Conservation (phyloP, 2,113 vertebrate genomes). For the Gnathonemus echidnorhynchus region DNA sequence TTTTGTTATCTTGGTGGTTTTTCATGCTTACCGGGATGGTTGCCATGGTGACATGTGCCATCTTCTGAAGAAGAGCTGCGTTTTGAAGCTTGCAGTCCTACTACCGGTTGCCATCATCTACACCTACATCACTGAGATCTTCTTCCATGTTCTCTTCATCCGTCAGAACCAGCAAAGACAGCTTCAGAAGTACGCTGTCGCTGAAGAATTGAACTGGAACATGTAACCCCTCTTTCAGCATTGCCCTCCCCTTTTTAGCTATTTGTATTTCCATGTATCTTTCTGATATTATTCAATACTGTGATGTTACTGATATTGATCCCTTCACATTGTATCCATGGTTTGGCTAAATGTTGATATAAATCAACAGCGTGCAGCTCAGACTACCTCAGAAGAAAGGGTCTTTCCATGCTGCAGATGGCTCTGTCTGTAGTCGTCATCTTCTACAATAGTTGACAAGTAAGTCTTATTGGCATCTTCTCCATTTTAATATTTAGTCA, state of each 20-base stretch:
- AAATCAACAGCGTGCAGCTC: constrained; percentile 49
- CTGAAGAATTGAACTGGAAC: neutral
- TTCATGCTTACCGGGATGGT: constrained; percentile 85
- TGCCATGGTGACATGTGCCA: constrained; percentile 95
- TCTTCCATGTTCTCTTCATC: constrained; percentile 73
- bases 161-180: constrained; percentile 66
- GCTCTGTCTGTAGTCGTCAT: constrained; percentile 85
- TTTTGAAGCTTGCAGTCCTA: constrained; percentile 85
- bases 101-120: constrained; percentile 79
- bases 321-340: neutral
- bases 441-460: constrained; percentile 81
- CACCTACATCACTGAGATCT: constrained; percentile 78
- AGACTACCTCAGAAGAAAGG: constrained; percentile 83
- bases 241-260: neutral
- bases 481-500: neutral
- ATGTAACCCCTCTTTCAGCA: neutral
- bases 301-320: neutral
- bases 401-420: constrained; percentile 82
- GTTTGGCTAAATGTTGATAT: neutral
- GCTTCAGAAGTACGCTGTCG: constrained; percentile 39
- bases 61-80: constrained; percentile 89
- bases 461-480: constrained; percentile 62
- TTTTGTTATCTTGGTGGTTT: constrained; percentile 56
- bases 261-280: neutral
- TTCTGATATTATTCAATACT: neutral